These are phyloP conservation scores for Colistium nudipinnis DNA, from an alignment of 2,113 vertebrate species.

Conservation along the genomic window DNA sequence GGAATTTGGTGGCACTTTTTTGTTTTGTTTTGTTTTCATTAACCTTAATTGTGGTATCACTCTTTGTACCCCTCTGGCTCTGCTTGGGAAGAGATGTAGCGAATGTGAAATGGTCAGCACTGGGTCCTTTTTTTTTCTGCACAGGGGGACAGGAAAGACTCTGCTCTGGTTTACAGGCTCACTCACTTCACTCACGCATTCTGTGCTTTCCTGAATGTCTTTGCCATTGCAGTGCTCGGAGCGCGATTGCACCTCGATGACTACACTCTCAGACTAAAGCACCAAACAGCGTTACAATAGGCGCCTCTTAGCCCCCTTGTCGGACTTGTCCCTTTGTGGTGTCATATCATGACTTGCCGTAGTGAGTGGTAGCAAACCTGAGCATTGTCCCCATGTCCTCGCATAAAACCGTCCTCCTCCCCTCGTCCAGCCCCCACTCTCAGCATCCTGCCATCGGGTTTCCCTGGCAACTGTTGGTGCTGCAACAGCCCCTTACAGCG, in stretches of 20 bases:
- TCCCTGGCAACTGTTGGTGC: conserved; percentile 83
- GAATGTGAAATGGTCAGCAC: conserved; percentile 58
- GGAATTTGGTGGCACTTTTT: conserved; percentile 60
- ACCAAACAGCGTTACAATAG: conserved; percentile 51
- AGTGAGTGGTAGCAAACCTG: conserved; percentile 58
- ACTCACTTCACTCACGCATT: conserved; percentile 34
- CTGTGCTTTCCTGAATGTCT: conserved; percentile 73
- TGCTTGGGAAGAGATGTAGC: conserved; percentile 55
- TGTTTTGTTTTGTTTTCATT: conserved; percentile 13
- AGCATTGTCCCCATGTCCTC: conserved; percentile 57
- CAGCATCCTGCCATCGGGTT: conserved; percentile 77
- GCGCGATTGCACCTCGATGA: conserved; percentile 67
- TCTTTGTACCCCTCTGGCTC: conserved; percentile 58
- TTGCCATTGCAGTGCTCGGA: conserved; percentile 63
- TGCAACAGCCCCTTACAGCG: conserved; percentile 74
- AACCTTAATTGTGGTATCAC: conserved; percentile 50
- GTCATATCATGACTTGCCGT: conserved; percentile 38
- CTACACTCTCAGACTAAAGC: conserved; percentile 72
- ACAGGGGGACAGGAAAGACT: conserved; percentile 63
- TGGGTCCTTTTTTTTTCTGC: conserved; percentile 53
- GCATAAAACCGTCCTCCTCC: conserved; percentile 31
- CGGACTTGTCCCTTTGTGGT: conserved; percentile 49
- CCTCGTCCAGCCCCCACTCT: conserved; percentile 12
- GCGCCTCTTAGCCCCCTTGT: conserved; percentile 33
- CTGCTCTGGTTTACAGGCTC: conserved; percentile 63